Evolutionary conservation across 2,888 invertebrate genomes (phyloP).

Genomic region (Eurytoma adleriae): DNA sequence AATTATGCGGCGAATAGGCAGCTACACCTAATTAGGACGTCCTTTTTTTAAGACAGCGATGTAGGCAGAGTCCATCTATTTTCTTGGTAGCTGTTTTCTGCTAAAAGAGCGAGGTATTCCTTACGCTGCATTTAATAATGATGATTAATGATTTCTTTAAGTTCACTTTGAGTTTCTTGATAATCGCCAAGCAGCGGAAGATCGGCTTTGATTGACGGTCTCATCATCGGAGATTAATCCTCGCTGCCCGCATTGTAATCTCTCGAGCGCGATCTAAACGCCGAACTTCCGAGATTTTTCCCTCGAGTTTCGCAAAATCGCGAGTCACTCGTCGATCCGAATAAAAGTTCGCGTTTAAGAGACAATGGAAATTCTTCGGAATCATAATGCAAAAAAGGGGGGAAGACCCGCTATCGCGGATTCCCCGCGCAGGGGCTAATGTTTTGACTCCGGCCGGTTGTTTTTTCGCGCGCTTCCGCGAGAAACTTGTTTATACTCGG

Average conservation of each 20-base stretch:
- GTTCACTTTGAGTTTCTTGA: background rate
- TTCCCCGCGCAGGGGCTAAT: background rate
- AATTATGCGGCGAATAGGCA: background rate
- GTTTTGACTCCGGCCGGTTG: conserved; percentile 4
- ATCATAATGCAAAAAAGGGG: too few relatives aligned
- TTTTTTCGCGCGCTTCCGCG: background rate
- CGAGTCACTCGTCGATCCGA: too few relatives aligned
- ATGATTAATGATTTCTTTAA: conserved; percentile 30
- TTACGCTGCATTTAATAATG: conserved; percentile 2
- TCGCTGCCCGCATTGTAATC: too few relatives aligned
- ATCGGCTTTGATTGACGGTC: background rate
- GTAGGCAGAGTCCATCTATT: too few relatives aligned
- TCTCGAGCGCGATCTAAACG: too few relatives aligned
- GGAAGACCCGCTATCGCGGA: background rate
- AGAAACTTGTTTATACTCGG: background rate
- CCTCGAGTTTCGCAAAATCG: background rate
- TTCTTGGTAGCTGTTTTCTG: conserved; percentile 1
- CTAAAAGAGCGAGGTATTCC: conserved; percentile 4
- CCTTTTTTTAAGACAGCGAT: background rate
- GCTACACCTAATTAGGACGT: background rate
- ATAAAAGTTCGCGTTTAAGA: too few relatives aligned
- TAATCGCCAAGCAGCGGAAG: conserved; percentile 9
- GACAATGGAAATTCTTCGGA: too few relatives aligned
- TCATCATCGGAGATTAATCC: too few relatives aligned
- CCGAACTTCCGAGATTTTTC: background rate